Percentiles rank a stretch among this genome's conserved stretches.
Conservation (phyloP, 1,140 invertebrate species). For the Drosophila erecta region DNA sequence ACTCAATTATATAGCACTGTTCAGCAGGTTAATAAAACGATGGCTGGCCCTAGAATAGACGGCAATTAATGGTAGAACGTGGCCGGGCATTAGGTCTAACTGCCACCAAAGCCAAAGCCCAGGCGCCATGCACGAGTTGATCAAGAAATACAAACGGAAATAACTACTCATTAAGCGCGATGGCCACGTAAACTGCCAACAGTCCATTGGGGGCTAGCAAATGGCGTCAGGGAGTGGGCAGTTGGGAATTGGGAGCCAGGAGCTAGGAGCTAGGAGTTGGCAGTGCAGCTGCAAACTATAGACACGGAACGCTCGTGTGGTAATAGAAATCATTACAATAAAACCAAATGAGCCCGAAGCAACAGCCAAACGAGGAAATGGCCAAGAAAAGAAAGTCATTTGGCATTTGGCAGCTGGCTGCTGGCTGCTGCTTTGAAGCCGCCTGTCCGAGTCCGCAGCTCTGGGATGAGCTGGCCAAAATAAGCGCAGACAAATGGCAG, state of each 20-base stretch:
- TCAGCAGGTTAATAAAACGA: slow-evolving; percentile 67
- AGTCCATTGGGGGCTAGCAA: slow-evolving; percentile 36
- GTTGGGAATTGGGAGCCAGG: slow-evolving; percentile 18
- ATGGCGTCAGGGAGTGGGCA: neutral
- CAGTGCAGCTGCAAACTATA: slow-evolving; percentile 56
- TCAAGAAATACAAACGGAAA: slow-evolving; percentile 80
- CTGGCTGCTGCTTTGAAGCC: neutral
- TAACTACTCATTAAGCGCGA: slow-evolving; percentile 80
- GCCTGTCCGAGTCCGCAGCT: slow-evolving; percentile 21
- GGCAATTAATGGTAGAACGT: slow-evolving; percentile 70
- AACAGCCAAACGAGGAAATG: slow-evolving; percentile 65
- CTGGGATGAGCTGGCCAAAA: slow-evolving; percentile 40
- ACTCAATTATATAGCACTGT: slow-evolving; percentile 62
- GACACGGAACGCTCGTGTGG: slow-evolving; percentile 42
- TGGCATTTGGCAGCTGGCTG: slow-evolving; percentile 25
- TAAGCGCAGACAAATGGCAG: slow-evolving; percentile 79
- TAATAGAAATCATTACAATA: slow-evolving; percentile 83
- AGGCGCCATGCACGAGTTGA: slow-evolving; percentile 66
- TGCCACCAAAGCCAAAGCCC: slow-evolving; percentile 35
- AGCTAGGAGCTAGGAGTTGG: neutral
- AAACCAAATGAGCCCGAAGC: slow-evolving; percentile 77
- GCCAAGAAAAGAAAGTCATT: slow-evolving; percentile 78
- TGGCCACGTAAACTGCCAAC: slow-evolving; percentile 73
- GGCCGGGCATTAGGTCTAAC: slow-evolving; percentile 51
- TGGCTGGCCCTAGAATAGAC: slow-evolving; percentile 38